A percentile compares a stretch with the other conserved stretches of the same genome.
Conservation (phyloP, 2,113 vertebrate genomes). For the Corapipo altera region DNA sequence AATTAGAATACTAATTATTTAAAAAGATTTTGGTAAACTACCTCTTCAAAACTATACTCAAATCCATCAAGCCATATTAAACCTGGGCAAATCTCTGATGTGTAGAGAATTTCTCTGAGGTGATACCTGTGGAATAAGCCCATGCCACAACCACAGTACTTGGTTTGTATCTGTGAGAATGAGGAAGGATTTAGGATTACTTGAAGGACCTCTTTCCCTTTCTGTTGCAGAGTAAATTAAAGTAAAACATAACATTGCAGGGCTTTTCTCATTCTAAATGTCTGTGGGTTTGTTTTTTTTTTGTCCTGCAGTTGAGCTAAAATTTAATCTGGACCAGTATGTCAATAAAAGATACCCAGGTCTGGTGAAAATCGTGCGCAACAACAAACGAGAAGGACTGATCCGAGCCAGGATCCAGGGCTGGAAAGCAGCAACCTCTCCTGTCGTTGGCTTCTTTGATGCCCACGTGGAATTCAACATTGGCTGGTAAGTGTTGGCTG, state of each 20-base stretch:
- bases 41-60: neutral
- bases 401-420: conserved; percentile 96
- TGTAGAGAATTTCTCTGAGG: neutral
- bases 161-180: neutral
- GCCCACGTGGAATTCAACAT: conserved; percentile 97
- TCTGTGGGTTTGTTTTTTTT: neutral
- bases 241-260: neutral
- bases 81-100: neutral
- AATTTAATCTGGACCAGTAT: conserved; percentile 94
- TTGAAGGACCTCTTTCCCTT: neutral
- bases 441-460: conserved; percentile 93
- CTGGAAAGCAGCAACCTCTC: conserved; percentile 91
- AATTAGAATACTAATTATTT: neutral
- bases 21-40: neutral
- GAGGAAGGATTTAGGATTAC: neutral
- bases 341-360: conserved; percentile 92
- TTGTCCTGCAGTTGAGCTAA: conserved; percentile 85
- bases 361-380: conserved; percentile 94
- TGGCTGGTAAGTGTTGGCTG: conserved; percentile 84
- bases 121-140: neutral
- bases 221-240: neutral
- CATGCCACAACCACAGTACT: rapidly evolving
- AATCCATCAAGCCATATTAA: neutral
- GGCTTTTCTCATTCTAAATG: neutral
- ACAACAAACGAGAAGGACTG: conserved; percentile 90